phyloP scores from a whole-genome alignment of 2,797 vertebrate genomes.

The Meda fulgida region DNA sequence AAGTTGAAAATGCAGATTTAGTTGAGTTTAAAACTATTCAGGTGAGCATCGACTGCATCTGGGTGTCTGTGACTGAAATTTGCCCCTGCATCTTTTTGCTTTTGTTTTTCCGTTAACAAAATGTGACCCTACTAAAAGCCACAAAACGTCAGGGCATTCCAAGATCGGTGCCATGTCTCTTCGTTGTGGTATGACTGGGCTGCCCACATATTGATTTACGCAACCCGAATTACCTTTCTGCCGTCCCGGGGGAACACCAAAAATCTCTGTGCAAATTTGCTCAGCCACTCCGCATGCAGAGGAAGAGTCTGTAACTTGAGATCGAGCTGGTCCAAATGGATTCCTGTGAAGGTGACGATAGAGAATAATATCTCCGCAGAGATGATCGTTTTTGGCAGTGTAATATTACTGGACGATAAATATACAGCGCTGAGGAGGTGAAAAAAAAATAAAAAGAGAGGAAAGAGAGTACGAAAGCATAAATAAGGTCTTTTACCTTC shows the following conservation, averaged over 20 bases:
- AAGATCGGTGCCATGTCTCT: constrained; percentile 46
- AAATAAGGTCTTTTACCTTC: constrained; percentile 85
- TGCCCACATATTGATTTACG: constrained; percentile 58
- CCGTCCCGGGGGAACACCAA: constrained; percentile 45
- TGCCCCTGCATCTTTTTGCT: background rate
- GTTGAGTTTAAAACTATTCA: background rate
- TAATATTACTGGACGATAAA: constrained; percentile 75
- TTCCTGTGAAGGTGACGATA: constrained; percentile 55
- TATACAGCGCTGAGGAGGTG: constrained; percentile 66
- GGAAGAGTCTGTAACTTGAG: constrained; percentile 54
- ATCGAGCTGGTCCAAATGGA: constrained; percentile 52
- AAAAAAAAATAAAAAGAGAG: constrained; percentile 49
- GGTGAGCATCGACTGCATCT: background rate
- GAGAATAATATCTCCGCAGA: constrained; percentile 67
- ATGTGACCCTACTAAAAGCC: constrained; percentile 49
- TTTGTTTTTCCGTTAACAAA: constrained; percentile 42
- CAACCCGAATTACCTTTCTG: constrained; percentile 60
- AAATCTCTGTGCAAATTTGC: constrained; percentile 56
- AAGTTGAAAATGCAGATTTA: background rate
- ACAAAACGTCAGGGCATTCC: constrained; percentile 42
- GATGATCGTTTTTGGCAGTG: constrained; percentile 72
- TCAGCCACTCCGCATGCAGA: constrained; percentile 37
- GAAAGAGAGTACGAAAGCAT: constrained; percentile 74
- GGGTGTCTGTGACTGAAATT: background rate
- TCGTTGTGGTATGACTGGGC: constrained; percentile 54